phyloP scores from a whole-genome alignment of 2,113 vertebrate species.

The Columba janthina region DNA sequence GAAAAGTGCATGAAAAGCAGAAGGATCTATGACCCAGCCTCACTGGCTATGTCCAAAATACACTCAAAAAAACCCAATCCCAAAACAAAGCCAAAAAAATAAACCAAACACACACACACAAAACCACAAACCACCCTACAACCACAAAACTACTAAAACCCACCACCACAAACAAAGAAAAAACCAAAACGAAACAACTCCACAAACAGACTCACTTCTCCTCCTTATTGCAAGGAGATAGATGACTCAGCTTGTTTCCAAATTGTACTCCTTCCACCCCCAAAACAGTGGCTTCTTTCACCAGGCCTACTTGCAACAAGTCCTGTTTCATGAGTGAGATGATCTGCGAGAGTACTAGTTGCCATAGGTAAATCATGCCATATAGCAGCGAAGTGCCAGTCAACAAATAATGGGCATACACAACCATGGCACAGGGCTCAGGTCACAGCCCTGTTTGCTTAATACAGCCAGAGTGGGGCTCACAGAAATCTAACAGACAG shows the following conservation, averaged over 20 bases:
- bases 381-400: background rate
- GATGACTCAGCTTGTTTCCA: background rate
- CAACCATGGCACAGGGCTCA: background rate
- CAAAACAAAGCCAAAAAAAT: background rate
- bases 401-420: background rate
- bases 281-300: background rate
- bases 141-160: background rate
- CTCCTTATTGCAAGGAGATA: background rate
- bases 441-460: background rate
- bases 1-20: background rate
- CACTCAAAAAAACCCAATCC: rapidly evolving
- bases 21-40: background rate
- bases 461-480: background rate
- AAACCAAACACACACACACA: too few relatives aligned
- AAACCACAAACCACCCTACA: background rate
- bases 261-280: background rate
- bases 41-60: background rate
- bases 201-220: background rate
- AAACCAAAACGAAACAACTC: background rate
- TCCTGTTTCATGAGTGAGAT: rapidly evolving
- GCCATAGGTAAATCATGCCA: background rate
- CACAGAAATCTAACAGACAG: background rate
- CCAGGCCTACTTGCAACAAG: background rate
- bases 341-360: background rate
- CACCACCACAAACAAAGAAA: background rate